phyloP scores from a whole-genome alignment of 2,113 vertebrate genomes.

The Clarias macrocephalus region DNA sequence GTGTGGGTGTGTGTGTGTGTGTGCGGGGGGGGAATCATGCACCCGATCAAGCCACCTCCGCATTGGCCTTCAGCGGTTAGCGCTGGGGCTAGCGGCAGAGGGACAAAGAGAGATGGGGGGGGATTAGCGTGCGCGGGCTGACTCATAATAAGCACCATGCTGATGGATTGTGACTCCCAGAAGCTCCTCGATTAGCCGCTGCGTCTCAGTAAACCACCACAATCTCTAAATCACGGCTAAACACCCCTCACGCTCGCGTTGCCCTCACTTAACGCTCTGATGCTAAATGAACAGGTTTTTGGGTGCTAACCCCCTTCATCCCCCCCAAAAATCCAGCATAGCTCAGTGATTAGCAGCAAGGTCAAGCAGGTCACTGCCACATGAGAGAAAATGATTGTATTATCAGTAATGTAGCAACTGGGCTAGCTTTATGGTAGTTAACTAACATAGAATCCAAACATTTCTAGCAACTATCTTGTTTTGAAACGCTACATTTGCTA shows the following conservation, averaged over 20 bases:
- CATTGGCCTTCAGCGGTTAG: constrained; percentile 48
- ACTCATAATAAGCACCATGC: constrained; percentile 53
- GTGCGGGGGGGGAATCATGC: constrained; percentile 2
- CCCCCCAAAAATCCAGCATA: neutral
- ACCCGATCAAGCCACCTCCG: constrained; percentile 38
- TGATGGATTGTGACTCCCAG: constrained; percentile 49
- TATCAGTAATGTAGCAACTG: neutral
- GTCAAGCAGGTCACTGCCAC: neutral
- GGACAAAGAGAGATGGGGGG: neutral
- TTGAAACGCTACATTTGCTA: neutral
- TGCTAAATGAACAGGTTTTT: constrained; percentile 5
- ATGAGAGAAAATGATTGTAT: neutral
- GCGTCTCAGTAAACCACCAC: constrained; percentile 29
- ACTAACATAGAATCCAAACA: neutral
- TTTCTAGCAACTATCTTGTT: neutral
- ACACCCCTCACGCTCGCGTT: constrained; percentile 24
- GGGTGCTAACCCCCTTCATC: neutral
- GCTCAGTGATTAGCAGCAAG: neutral
- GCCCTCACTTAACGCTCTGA: constrained; percentile 43
- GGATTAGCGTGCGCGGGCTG: constrained; percentile 34
- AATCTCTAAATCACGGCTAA: constrained; percentile 44
- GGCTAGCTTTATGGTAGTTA: neutral
- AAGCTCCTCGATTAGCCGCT: constrained; percentile 47
- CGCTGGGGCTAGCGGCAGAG: neutral
- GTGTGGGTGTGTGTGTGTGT: neutral